Conservation (phyloP, 1,140 invertebrate genomes). For the Kradibia gibbosae region DNA sequence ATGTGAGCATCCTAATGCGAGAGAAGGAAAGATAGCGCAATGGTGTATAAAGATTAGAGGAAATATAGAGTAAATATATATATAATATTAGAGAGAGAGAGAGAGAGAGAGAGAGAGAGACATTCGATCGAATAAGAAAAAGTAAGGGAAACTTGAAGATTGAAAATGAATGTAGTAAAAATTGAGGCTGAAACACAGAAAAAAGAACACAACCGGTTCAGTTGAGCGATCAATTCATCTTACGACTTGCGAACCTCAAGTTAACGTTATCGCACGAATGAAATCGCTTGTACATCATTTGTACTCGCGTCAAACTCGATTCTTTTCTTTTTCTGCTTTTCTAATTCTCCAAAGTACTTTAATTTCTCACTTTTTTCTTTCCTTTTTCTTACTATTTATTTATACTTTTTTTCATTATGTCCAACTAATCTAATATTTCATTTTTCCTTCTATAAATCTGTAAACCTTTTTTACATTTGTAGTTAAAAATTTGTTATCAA, state of each 20-base stretch:
- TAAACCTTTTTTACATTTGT: too few species aligned
- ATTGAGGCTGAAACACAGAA: background rate
- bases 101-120: too few species aligned
- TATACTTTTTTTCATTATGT: background rate
- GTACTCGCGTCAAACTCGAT: slow-evolving; percentile 50
- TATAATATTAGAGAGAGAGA: too few species aligned
- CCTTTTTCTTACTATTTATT: background rate
- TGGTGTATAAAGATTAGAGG: too few species aligned
- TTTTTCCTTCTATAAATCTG: background rate
- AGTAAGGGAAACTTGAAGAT: background rate
- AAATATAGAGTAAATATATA: too few species aligned
- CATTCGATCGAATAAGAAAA: background rate
- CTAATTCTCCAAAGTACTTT: background rate
- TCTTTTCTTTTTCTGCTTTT: slow-evolving; percentile 16
- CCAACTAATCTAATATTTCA: too few species aligned
- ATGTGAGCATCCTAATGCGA: background rate
- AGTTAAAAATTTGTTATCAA: too few species aligned
- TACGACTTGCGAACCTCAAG: slow-evolving; percentile 36
- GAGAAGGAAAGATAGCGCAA: background rate
- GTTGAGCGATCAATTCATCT: slow-evolving; percentile 16
- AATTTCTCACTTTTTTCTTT: background rate
- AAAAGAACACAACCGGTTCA: background rate
- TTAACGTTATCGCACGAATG: slow-evolving; percentile 30
- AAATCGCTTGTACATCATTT: background rate
- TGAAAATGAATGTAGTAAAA: background rate